These are phyloP conservation scores for Trichosurus vulpecula DNA, from an alignment of 2,797 vertebrate species.

Conservation along the genomic window DNA sequence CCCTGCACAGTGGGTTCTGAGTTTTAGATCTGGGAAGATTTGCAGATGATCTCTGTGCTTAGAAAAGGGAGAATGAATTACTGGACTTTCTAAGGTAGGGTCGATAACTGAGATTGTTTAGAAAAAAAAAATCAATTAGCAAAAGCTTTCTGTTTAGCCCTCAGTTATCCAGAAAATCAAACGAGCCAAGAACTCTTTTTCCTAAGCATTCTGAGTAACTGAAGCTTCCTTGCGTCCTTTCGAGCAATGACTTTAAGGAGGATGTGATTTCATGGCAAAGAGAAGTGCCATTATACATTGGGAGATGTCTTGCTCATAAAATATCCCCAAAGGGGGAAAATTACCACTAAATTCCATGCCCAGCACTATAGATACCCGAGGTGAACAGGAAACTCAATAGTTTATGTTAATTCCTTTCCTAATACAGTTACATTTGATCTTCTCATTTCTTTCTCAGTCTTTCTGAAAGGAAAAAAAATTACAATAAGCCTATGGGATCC, in stretches of 20 bases:
- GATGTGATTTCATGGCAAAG: background rate
- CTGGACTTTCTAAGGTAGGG: background rate
- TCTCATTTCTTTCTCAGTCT: conserved; percentile 16
- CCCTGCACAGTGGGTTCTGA: background rate
- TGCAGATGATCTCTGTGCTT: background rate
- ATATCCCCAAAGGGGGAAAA: background rate
- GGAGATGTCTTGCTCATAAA: background rate
- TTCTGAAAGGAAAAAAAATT: background rate
- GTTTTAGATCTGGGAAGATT: background rate
- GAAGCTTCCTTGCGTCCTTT: background rate
- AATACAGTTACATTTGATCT: background rate
- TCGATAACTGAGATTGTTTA: background rate
- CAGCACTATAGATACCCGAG: background rate
- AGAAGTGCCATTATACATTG: background rate
- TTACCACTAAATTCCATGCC: no score
- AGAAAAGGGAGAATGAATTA: background rate
- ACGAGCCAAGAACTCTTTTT: background rate
- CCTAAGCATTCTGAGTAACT: background rate
- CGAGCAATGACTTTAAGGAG: background rate
- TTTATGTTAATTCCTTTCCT: background rate
- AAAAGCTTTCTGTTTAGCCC: background rate
- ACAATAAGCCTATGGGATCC: background rate
- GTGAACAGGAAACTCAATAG: background rate
- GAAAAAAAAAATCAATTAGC: background rate
- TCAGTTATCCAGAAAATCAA: background rate